phyloP scores from a whole-genome alignment of 2,113 vertebrate species.

The Chionis minor region DNA sequence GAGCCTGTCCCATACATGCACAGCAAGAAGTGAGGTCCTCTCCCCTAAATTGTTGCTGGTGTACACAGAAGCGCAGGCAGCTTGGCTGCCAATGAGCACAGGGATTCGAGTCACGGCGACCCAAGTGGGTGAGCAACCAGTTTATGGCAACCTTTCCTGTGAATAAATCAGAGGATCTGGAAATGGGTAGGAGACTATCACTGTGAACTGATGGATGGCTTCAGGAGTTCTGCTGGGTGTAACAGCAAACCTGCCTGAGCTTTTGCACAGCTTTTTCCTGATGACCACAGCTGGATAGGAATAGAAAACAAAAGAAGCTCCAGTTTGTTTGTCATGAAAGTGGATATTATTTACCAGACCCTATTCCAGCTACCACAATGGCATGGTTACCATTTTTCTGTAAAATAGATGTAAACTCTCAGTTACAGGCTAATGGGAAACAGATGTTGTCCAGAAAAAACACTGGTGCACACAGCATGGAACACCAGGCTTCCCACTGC shows the following conservation, averaged over 20 bases:
- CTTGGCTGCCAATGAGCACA: not conserved
- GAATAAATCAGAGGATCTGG: not conserved
- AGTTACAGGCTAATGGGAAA: not conserved
- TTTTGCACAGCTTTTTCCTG: not conserved
- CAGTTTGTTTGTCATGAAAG: not conserved
- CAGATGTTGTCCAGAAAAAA: not conserved
- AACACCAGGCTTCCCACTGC: not conserved
- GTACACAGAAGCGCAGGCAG: not conserved
- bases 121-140: not conserved
- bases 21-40: not conserved
- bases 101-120: not conserved
- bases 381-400: not conserved
- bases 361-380: not conserved
- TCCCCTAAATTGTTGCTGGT: not conserved
- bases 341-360: not conserved
- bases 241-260: not conserved
- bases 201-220: not conserved
- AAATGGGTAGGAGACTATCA: not conserved
- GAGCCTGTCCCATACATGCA: not conserved
- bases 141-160: not conserved
- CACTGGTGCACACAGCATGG: not conserved
- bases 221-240: not conserved
- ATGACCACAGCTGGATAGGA: not conserved
- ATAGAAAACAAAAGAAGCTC: constrained; percentile 1
- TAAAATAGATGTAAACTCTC: not conserved